Evolutionary conservation across 1,140 invertebrate genomes (phyloP).

Genomic region (Leguminivora glycinivorella): DNA sequence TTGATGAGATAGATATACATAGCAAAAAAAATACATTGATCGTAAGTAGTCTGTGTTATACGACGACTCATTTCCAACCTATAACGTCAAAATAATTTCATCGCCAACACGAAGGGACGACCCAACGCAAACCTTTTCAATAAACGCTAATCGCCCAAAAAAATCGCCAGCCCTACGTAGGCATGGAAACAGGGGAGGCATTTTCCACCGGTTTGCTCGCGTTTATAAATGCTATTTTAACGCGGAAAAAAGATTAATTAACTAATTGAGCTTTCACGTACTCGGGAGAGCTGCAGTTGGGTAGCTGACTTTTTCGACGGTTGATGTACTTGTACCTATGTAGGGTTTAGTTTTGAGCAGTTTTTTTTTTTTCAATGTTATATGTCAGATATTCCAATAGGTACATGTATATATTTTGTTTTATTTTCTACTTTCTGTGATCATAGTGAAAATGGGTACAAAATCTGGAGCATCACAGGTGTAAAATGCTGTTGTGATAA

Average conservation of each 20-base stretch:
- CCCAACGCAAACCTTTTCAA: neutral
- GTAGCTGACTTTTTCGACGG: neutral
- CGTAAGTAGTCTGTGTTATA: too few relatives aligned
- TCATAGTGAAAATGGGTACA: too few relatives aligned
- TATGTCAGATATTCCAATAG: too few relatives aligned
- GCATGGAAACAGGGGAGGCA: slow-evolving; percentile 51
- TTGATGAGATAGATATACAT: too few relatives aligned
- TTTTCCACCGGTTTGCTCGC: slow-evolving; percentile 70
- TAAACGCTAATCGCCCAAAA: neutral
- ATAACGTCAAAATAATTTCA: too few relatives aligned
- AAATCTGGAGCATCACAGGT: too few relatives aligned
- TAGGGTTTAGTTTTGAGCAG: neutral
- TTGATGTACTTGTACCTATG: neutral
- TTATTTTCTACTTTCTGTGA: too few relatives aligned
- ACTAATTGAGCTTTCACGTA: slow-evolving; percentile 72
- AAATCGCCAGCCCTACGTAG: slow-evolving; percentile 50
- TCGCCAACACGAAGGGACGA: neutral
- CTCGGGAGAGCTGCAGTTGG: slow-evolving; percentile 11
- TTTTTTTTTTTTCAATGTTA: too few relatives aligned
- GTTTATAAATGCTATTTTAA: slow-evolving; percentile 78
- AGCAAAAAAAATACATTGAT: too few relatives aligned
- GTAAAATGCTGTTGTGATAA: too few relatives aligned
- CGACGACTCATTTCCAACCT: too few relatives aligned
- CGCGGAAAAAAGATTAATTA: slow-evolving; percentile 78
- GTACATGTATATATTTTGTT: too few relatives aligned